phyloP scores from a whole-genome alignment of 1,140 invertebrate species.

The Lethrus apterus region DNA sequence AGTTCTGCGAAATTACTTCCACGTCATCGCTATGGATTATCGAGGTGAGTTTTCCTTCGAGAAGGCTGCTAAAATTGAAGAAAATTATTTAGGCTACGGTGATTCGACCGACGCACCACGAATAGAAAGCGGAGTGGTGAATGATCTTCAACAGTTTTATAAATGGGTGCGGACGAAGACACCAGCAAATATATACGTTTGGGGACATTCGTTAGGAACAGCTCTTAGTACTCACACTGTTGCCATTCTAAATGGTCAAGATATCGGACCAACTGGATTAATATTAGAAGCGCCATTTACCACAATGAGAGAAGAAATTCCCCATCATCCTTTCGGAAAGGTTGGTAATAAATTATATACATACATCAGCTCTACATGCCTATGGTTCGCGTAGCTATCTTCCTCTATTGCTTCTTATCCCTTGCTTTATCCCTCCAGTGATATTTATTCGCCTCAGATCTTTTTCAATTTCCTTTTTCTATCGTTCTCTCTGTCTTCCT shows the following conservation, averaged over 20 bases:
- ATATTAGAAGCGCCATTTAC: conserved; percentile 85
- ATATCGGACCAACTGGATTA: conserved; percentile 58
- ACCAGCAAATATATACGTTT: conserved; percentile 60
- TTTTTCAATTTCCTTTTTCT: too few relatives aligned
- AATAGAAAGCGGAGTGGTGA: conserved; percentile 73
- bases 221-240: conserved; percentile 60
- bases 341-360: conserved; percentile 40
- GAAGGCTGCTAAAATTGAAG: neutral
- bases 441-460: too few relatives aligned
- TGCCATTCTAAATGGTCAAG: conserved; percentile 27
- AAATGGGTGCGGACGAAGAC: conserved; percentile 58
- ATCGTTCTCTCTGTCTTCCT: too few relatives aligned
- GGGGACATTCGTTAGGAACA: conserved; percentile 80
- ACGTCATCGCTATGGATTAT: conserved; percentile 89
- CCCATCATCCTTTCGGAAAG: conserved; percentile 63
- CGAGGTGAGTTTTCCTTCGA: conserved; percentile 65
- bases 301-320: conserved; percentile 73
- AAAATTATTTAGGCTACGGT: conserved; percentile 63
- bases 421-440: too few relatives aligned
- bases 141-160: conserved; percentile 70
- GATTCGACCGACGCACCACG: conserved; percentile 67
- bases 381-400: too few relatives aligned
- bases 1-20: conserved; percentile 39
- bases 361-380: too few relatives aligned
- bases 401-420: too few relatives aligned